phyloP scores from a whole-genome alignment of 2,113 vertebrate genomes.

The Pollimyrus isidori region DNA sequence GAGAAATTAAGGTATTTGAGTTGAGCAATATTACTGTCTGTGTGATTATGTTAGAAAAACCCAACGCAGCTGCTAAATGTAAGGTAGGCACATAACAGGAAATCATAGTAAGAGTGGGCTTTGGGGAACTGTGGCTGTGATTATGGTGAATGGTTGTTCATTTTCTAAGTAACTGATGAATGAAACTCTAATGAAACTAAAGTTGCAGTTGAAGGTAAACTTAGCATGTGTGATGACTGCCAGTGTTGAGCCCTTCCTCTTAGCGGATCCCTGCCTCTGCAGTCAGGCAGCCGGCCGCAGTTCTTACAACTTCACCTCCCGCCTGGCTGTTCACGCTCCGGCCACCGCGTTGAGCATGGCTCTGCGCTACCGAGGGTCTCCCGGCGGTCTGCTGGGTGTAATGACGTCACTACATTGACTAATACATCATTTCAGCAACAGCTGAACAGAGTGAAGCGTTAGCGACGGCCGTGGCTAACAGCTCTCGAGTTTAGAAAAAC shows the following conservation, averaged over 20 bases:
- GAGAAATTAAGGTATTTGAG: not conserved
- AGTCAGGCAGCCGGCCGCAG: not conserved
- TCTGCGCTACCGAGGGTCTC: not conserved
- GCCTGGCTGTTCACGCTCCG: not conserved
- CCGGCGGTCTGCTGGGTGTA: not conserved
- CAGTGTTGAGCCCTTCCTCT: not conserved
- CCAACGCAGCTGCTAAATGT: not conserved
- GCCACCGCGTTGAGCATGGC: not conserved
- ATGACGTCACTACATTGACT: not conserved
- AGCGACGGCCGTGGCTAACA: not conserved
- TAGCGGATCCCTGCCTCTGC: not conserved
- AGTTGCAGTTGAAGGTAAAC: not conserved
- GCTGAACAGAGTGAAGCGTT: not conserved
- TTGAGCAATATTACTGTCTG: not conserved
- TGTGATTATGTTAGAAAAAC: not conserved
- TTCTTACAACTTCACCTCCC: not conserved
- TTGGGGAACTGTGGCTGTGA: not conserved
- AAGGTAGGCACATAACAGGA: not conserved
- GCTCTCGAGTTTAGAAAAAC: not conserved
- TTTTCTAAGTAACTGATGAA: not conserved
- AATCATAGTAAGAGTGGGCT: not conserved
- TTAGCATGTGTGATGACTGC: not conserved
- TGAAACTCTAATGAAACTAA: too few species aligned
- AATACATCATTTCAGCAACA: not conserved
- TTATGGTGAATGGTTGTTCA: not conserved